A percentile compares a stretch with the other conserved stretches of the same genome.
Conservation (phyloP, 2,888 invertebrate species). For the Lepidocyrtoides sp. region DNA sequence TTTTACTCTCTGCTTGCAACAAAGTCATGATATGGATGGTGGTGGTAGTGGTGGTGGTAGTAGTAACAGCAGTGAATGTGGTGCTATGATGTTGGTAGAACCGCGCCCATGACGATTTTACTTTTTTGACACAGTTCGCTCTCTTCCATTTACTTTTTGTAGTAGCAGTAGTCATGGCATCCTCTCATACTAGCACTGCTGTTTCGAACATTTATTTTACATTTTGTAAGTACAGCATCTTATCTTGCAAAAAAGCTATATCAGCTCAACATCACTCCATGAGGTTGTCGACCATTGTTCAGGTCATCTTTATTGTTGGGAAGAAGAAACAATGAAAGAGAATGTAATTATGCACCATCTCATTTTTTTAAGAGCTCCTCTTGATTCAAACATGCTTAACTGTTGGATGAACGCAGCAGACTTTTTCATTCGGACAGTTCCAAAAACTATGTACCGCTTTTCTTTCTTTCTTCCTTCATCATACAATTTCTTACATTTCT, state of each 20-base stretch:
- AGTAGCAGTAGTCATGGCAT: background rate
- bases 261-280: too few relatives aligned
- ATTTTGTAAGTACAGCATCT: too few relatives aligned
- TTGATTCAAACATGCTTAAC: too few relatives aligned
- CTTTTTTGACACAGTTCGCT: constrained; percentile 79
- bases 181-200: background rate
- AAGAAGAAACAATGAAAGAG: background rate
- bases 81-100: constrained; percentile 77
- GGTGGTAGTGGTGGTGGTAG: constrained; percentile 51
- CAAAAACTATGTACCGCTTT: constrained; percentile 35
- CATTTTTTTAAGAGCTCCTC: background rate
- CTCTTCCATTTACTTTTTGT: background rate
- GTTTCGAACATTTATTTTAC: background rate
- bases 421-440: background rate
- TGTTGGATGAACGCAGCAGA: too few relatives aligned
- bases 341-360: constrained; percentile 19
- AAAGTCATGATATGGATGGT: constrained; percentile 62
- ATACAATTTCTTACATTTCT: background rate
- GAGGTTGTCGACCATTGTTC: background rate
- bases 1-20: constrained; percentile 35
- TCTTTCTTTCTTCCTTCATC: too few relatives aligned
- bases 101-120: constrained; percentile 80
- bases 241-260: too few relatives aligned
- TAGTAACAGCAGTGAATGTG: constrained; percentile 19
- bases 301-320: constrained; percentile 20